A percentile compares a stretch with the other conserved stretches of the same genome.
Evolutionary conservation across 2,113 vertebrate species (phyloP).

Genomic region (Cephalopterus ornatus): DNA sequence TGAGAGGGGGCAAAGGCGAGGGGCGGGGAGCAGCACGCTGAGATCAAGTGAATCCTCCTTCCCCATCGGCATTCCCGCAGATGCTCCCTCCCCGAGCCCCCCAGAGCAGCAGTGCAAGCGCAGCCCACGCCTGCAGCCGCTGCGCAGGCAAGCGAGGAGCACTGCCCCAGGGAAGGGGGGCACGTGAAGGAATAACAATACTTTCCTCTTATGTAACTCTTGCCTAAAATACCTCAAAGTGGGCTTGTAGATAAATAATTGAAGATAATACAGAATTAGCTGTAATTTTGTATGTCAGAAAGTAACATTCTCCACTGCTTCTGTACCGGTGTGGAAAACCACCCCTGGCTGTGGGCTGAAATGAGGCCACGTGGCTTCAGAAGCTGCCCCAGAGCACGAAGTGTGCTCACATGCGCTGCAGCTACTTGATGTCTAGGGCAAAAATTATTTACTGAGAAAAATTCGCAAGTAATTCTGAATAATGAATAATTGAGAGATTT

Average conservation of each 20-base stretch:
- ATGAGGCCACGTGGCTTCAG: not conserved
- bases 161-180: not conserved
- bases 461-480: not conserved
- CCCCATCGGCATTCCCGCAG: rapidly evolving
- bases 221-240: constrained; percentile 56
- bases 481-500: constrained; percentile 22
- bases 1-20: not conserved
- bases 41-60: not conserved
- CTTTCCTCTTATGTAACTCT: constrained; percentile 49
- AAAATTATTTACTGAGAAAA: not conserved
- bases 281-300: constrained; percentile 30
- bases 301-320: not conserved
- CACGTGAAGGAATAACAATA: constrained; percentile 17
- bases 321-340: not conserved
- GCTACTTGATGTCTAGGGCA: not conserved
- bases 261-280: constrained; percentile 31
- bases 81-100: not conserved
- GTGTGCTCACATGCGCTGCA: not conserved
- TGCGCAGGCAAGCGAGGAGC: not conserved
- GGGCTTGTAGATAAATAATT: constrained; percentile 49
- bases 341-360: not conserved
- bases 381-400: not conserved
- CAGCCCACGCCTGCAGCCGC: not conserved
- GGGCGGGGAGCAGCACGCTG: rapidly evolving
- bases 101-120: not conserved